Base-by-base conservation (phyloP, 2,113 vertebrate genomes). In the Suncus etruscus region DNA sequence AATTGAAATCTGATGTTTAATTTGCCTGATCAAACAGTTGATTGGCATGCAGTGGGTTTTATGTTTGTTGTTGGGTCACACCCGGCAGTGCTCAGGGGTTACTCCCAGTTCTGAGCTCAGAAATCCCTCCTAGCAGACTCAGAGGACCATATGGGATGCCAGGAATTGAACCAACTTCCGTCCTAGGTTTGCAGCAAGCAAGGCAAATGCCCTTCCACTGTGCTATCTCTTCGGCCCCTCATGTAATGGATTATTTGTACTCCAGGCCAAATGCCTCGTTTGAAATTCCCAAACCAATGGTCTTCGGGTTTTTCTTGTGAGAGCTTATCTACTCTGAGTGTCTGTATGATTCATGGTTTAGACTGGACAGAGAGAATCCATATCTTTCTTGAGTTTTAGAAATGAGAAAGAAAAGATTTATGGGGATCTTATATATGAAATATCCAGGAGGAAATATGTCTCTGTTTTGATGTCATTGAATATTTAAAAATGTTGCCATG, bases 251-350 rank as follows among this genome's bases (percentile, higher is more conserved):
- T 51, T 39, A 58, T 15, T 14, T 20, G 8, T 66, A 54, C 48
- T 74, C n/a, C 75, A 58, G 45, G 58, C 58, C 78, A 12, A 20
- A 74, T 27, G 63, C n/a, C 22, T 73, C 45, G 22, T 39, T 83
- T 76, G 54, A 80, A 83, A 92, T 74, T 79, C 54, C 63, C 66
- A n/a, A 61, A 68, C 81, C 58, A 45, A 54, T 11, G 65, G 63
- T 45, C 51, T 72, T 85, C 74, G 47, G 25, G 27, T 92, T 85
- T 39, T 91, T 81, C 48, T 70, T 85, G 73, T 32, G 24, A 24
- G 66, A 31, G 11, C 78, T 77, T 69, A 90, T 83, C 81, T 87
- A 1, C 76, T 82, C 31, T 68, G 1, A 82, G 82, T 75, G 8
- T 74, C 5, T 66, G 16, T 79, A 79, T 50, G 3, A 81, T 89